Base-by-base conservation (phyloP, 1,140 invertebrate species). In the Lutraria rhynchaena region DNA sequence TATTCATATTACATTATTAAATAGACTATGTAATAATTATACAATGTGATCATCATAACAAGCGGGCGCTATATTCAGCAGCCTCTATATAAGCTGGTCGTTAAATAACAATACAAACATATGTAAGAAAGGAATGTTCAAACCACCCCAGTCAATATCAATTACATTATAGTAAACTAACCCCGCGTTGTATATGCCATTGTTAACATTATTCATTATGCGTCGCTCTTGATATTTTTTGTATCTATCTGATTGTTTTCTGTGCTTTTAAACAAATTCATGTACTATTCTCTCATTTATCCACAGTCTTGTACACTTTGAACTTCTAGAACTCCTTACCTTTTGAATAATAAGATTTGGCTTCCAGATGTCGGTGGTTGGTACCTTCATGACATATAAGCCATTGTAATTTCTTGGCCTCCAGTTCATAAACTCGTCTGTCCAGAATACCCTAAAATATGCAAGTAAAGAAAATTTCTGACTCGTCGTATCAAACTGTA, bases 401-500 rank as follows among this genome's bases (percentile, higher is more conserved):
- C 19, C 2, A 11, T 22, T 9, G 27, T 55, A 71, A 22, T 44
- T 9, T 24, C 19, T n/a, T 11, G 33, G 31, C 1, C 29, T 27
- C 65, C 69, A 55, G 17, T n/a, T 33, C 15, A 71, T 17, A 22
- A 71, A 24, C n/a, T 71, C 69, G 29, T 71, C 69, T 4, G 3
- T 71, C 69, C 69, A 71, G 1, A 3, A 49, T 1, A 71, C 51
- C 27, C 31, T 46, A 29, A 73, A 53, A 19, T 41, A 53, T 24
- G 51, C 70, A 11, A 73, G 70, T 1, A 73, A 57, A 37, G 70
- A 73, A 57, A 73, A 73, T 35, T 53, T 49, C 53, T 73, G 70
- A 27, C 58, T 53, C n/a, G 70, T 49, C 2, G 70, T 73, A 19
- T 73, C 70, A n/a, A 73, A 73, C 29, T 73, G 31, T 13, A 73